Conservation (phyloP, 2,797 vertebrate species). For the Thaleichthys pacificus region DNA sequence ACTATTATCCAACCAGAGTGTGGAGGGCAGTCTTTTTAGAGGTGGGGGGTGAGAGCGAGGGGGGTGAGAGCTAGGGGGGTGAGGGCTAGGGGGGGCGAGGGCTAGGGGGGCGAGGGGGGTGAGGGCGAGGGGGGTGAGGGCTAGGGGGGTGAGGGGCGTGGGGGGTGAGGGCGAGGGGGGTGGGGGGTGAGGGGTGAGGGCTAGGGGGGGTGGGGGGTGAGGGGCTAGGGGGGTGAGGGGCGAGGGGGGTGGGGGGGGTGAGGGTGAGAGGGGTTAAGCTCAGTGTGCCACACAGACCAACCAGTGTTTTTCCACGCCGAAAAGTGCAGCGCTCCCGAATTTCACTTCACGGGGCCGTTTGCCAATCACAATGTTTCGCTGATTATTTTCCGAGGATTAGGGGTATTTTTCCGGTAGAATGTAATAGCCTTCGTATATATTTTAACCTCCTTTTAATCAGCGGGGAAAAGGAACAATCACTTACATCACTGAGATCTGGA, state of each 20-base stretch:
- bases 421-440: conserved; percentile 68
- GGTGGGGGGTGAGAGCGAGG: conserved; percentile 8
- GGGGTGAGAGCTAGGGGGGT: background rate
- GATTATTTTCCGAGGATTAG: conserved; percentile 74
- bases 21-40: background rate
- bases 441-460: conserved; percentile 78
- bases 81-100: too few species aligned
- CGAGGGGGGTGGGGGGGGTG: background rate
- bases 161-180: conserved; percentile 1
- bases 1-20: background rate
- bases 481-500: conserved; percentile 61
- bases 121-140: too few species aligned
- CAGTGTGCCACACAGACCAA: conserved; percentile 3
- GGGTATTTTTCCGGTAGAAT: conserved; percentile 63
- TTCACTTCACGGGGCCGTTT: conserved; percentile 41
- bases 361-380: conserved; percentile 65
- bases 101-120: too few species aligned
- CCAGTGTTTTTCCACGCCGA: conserved; percentile 42
- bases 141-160: conserved; percentile 10
- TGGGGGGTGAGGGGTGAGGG: background rate
- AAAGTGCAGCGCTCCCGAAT: conserved; percentile 36
- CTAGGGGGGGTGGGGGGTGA: too few species aligned
- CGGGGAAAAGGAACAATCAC: conserved; percentile 70
- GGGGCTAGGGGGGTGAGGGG: too few species aligned
- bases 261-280: background rate